Evolutionary conservation across 2,797 vertebrate genomes (phyloP).

Genomic region (Schizothorax lantsangensis): DNA sequence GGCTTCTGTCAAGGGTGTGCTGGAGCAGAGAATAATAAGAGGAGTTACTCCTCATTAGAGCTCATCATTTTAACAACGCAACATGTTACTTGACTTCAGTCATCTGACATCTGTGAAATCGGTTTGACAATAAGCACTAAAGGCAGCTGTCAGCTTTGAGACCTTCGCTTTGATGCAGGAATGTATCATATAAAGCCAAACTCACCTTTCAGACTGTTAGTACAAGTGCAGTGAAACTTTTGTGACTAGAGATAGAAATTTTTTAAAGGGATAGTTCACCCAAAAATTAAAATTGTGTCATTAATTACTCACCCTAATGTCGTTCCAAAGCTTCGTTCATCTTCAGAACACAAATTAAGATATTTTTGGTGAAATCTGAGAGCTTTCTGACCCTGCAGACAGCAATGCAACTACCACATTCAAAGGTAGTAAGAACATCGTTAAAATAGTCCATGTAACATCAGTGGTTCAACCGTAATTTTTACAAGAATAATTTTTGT

Average conservation of each 20-base stretch:
- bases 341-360: too few relatives aligned
- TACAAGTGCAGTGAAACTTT: slow-evolving; percentile 15
- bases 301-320: background rate
- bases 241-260: background rate
- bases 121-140: slow-evolving; percentile 47
- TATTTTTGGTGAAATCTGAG: too few relatives aligned
- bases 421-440: too few relatives aligned
- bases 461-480: too few relatives aligned
- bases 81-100: slow-evolving; percentile 52
- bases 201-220: slow-evolving; percentile 36
- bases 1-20: slow-evolving; percentile 59
- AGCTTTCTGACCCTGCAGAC: too few relatives aligned
- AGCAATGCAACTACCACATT: too few relatives aligned
- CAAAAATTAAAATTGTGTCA: background rate
- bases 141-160: slow-evolving; percentile 52
- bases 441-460: too few relatives aligned
- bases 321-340: too few relatives aligned
- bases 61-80: slow-evolving; percentile 54
- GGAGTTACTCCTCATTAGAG: slow-evolving; percentile 63
- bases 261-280: too few relatives aligned
- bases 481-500: too few relatives aligned
- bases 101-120: slow-evolving; percentile 45
- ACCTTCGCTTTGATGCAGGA: slow-evolving; percentile 25
- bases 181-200: slow-evolving; percentile 24
- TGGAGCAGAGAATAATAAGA: slow-evolving; percentile 51